A percentile compares a stretch with the other conserved stretches of the same genome.
Evolutionary conservation across 2,888 invertebrate genomes (phyloP).

Genomic region (Suillia variegata): DNA sequence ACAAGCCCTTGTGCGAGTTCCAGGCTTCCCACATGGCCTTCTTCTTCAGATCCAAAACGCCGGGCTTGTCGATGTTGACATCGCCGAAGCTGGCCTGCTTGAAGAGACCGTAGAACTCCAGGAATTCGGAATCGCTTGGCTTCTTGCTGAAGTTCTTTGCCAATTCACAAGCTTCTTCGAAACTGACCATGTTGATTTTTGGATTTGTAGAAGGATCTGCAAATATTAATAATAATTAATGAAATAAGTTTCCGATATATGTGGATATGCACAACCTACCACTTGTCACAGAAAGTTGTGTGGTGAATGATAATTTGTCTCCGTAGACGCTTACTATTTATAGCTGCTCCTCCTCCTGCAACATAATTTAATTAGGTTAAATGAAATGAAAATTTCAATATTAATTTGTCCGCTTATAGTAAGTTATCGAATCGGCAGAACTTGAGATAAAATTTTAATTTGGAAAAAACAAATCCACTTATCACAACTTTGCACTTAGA

Average conservation of each 20-base stretch:
- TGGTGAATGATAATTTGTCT: slow-evolving; percentile 22
- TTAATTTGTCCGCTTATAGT: no score
- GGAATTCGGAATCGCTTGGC: slow-evolving; percentile 78
- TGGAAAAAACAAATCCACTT: slow-evolving; percentile 2
- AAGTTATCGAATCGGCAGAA: no score
- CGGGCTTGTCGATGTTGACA: slow-evolving; percentile 80
- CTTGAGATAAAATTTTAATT: slow-evolving; percentile 16
- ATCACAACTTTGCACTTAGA: no score
- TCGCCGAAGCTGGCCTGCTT: slow-evolving; percentile 85
- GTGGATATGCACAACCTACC: background rate
- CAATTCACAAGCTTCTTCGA: slow-evolving; percentile 53
- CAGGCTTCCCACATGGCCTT: slow-evolving; percentile 95
- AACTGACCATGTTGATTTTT: slow-evolving; percentile 14
- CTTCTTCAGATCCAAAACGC: slow-evolving; percentile 83
- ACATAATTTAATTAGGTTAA: slow-evolving; percentile 16
- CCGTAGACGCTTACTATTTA: slow-evolving; percentile 12
- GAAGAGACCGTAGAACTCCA: slow-evolving; percentile 81
- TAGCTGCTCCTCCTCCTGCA: background rate
- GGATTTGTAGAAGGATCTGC: slow-evolving; percentile 16
- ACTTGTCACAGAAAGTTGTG: slow-evolving; percentile 10
- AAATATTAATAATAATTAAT: background rate
- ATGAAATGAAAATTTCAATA: no score
- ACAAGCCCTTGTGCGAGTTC: slow-evolving; percentile 79
- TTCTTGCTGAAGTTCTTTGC: slow-evolving; percentile 75
- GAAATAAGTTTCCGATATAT: no score